Conservation (phyloP, 2,888 invertebrate genomes). For the Helleia helle region DNA sequence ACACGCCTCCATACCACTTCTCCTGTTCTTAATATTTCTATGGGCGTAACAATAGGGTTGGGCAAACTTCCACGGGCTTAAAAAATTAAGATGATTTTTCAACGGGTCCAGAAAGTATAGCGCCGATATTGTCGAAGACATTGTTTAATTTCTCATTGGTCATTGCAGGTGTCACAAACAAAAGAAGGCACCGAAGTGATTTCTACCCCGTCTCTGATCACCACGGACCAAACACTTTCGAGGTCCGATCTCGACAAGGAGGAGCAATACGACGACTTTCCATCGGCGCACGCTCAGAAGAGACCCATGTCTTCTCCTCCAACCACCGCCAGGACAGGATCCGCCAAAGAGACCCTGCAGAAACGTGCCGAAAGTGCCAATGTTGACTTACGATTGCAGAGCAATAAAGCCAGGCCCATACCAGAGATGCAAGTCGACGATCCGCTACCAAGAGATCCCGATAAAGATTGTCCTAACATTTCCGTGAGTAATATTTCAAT, state of each 20-base stretch:
- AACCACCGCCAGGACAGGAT: conserved; percentile 28
- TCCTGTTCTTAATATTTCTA: too few relatives aligned
- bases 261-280: conserved; percentile 25
- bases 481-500: conserved; percentile 49
- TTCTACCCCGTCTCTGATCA: conserved; percentile 28
- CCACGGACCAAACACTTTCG: conserved; percentile 32
- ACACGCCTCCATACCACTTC: too few relatives aligned
- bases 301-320: conserved; percentile 28
- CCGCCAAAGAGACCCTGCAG: conserved; percentile 29
- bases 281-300: conserved; percentile 25
- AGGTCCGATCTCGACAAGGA: conserved; percentile 35
- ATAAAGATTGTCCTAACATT: conserved; percentile 54
- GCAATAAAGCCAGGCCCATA: conserved; percentile 48
- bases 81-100: too few relatives aligned
- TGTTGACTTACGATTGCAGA: conserved; percentile 31
- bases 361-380: conserved; percentile 33
- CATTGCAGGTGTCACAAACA: conserved; percentile 36
- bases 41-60: too few relatives aligned
- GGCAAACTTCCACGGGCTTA: too few relatives aligned
- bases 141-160: too few relatives aligned
- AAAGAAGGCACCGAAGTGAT: conserved; percentile 35
- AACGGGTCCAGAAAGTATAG: too few relatives aligned
- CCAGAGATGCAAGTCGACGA: conserved; percentile 31
- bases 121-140: too few relatives aligned
- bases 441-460: conserved; percentile 47